Evolutionary conservation across 2,888 invertebrate genomes (phyloP).

Genomic region (Phyllotreta cruciferae): DNA sequence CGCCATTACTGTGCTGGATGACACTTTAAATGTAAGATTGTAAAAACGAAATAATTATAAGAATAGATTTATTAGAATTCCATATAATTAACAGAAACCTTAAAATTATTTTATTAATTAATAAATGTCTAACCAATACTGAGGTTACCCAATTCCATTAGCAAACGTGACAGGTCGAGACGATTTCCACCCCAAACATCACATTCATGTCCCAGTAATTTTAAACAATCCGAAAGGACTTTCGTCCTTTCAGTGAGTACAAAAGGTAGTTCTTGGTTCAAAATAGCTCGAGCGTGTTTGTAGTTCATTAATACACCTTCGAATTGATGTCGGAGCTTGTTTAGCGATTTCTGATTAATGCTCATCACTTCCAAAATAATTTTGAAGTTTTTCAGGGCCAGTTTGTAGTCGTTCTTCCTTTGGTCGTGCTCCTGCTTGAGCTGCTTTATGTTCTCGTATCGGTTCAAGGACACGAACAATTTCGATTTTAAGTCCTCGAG

Average conservation of each 20-base stretch:
- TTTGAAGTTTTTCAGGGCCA: conserved; percentile 55
- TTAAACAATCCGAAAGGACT: conserved; percentile 43
- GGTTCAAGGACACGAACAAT: conserved; percentile 41
- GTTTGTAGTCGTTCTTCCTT: conserved; percentile 49
- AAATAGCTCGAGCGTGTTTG: conserved; percentile 51
- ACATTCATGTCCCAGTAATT: conserved; percentile 40
- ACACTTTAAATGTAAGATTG: no score
- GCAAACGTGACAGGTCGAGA: conserved; percentile 24
- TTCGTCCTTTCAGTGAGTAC: conserved; percentile 45
- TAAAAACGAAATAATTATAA: not conserved
- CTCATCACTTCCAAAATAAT: conserved; percentile 54
- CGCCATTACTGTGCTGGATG: no score
- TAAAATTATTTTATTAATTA: conserved; percentile 20
- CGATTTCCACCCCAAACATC: conserved; percentile 30
- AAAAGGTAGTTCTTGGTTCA: conserved; percentile 50
- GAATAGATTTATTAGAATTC: conserved; percentile 10
- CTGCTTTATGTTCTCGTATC: conserved; percentile 38
- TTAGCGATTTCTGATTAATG: conserved; percentile 49
- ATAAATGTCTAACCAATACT: conserved; percentile 15
- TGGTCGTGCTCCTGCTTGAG: conserved; percentile 43
- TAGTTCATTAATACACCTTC: conserved; percentile 52
- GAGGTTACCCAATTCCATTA: conserved; percentile 26
- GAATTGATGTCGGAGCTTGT: conserved; percentile 53
- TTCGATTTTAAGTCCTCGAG: conserved; percentile 43
- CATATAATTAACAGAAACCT: conserved; percentile 15